Percentiles rank a stretch among this genome's conserved stretches.
phyloP scores from a whole-genome alignment of 2,888 invertebrate species.

The Neocrepidodera transversa region DNA sequence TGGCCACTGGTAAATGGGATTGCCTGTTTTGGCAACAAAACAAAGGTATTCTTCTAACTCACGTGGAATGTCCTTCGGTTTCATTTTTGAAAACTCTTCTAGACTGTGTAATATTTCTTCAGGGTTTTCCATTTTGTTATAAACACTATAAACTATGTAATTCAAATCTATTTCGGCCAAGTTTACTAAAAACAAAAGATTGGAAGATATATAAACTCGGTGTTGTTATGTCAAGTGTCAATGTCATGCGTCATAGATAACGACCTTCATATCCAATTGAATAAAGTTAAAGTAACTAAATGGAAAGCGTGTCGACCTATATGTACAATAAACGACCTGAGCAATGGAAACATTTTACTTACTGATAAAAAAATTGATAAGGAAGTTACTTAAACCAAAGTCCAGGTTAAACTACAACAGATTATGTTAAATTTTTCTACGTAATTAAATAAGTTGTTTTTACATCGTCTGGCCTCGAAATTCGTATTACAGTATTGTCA shows the following conservation, averaged over 20 bases:
- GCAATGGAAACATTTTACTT: too few relatives aligned
- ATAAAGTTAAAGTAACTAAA: slow-evolving; percentile 1
- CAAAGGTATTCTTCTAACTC: slow-evolving; percentile 88
- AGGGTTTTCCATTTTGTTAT: slow-evolving; percentile 80
- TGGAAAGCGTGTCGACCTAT: not conserved
- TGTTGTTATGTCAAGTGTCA: slow-evolving; percentile 9
- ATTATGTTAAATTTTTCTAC: too few relatives aligned
- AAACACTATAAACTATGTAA: slow-evolving; percentile 1
- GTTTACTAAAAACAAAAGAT: slow-evolving; percentile 36
- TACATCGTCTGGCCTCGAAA: too few relatives aligned
- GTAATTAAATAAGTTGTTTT: too few relatives aligned
- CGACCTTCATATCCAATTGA: slow-evolving; percentile 1
- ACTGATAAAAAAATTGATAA: too few relatives aligned
- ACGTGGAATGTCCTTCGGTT: slow-evolving; percentile 82
- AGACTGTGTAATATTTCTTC: slow-evolving; percentile 84
- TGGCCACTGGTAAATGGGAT: slow-evolving; percentile 92
- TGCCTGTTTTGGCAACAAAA: slow-evolving; percentile 92
- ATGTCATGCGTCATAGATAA: not conserved
- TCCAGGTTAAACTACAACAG: too few relatives aligned
- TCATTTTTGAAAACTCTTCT: slow-evolving; percentile 80
- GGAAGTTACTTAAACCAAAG: too few relatives aligned
- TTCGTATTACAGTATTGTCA: too few relatives aligned
- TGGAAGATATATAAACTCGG: not conserved
- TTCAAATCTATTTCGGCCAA: slow-evolving; percentile 12
- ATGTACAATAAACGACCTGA: too few relatives aligned